A percentile compares a stretch with the other conserved stretches of the same genome.
These are phyloP conservation scores for Chrysaora quinquecirrha DNA, from an alignment of 30 jellyfish, hydroid and myxozoan genomes.

Conservation along the genomic window DNA sequence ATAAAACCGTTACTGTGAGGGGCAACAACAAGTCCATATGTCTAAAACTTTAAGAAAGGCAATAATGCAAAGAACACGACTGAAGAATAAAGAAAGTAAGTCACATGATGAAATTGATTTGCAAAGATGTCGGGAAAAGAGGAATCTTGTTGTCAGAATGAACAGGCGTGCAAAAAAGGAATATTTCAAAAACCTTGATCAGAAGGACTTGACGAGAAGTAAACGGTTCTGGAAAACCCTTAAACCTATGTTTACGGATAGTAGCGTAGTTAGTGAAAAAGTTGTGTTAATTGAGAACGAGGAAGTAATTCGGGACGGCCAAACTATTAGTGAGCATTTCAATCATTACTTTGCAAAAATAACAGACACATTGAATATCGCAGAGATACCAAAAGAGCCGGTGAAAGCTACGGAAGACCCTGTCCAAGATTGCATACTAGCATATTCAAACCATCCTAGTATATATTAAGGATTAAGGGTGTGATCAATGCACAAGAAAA, in stretches of 20 bases:
- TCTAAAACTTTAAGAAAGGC: too few species aligned
- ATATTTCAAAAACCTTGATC: not conserved
- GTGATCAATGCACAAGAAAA: not conserved
- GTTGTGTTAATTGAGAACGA: not conserved
- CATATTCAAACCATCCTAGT: constrained; percentile 1
- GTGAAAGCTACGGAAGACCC: constrained; percentile 31
- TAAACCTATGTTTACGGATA: not conserved
- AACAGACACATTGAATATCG: constrained; percentile 19
- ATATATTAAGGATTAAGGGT: not conserved
- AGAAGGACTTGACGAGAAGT: not conserved
- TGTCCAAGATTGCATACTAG: constrained; percentile 12
- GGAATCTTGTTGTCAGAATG: too few species aligned
- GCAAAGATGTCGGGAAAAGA: too few species aligned
- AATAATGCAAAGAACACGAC: too few species aligned
- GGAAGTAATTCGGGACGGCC: constrained; percentile 24
- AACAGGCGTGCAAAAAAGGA: too few species aligned
- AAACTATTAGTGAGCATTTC: constrained; percentile 33
- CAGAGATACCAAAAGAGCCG: constrained; percentile 19
- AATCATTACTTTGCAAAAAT: constrained; percentile 17
- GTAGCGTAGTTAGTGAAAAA: not conserved
- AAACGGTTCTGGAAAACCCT: constrained; percentile 4
- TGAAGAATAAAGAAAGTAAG: too few species aligned
- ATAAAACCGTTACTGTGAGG: not conserved
- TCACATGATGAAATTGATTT: too few species aligned
- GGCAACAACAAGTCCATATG: too few species aligned